phyloP scores from a whole-genome alignment of 2,797 vertebrate species.

The Peromyscus attwateri region DNA sequence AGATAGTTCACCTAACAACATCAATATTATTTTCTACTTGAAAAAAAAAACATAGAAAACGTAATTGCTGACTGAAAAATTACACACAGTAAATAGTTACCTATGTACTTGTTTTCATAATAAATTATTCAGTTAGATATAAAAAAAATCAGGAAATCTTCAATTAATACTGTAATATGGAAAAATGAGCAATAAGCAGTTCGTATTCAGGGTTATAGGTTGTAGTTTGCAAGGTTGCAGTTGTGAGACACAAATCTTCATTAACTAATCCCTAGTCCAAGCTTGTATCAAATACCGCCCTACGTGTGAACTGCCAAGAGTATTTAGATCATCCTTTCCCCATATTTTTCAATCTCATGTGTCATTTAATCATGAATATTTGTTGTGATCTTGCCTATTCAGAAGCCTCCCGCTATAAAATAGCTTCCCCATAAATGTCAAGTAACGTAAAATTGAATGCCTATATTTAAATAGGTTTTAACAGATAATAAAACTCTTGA shows the following conservation, averaged over 20 bases:
- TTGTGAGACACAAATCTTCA: slow-evolving; percentile 59
- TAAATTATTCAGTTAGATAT: slow-evolving; percentile 65
- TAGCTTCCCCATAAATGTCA: slow-evolving; percentile 85
- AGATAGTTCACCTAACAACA: not conserved
- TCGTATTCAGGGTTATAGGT: not conserved
- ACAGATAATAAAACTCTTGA: slow-evolving; percentile 88
- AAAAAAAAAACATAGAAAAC: not conserved
- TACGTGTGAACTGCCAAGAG: slow-evolving; percentile 69
- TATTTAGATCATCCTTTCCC: slow-evolving; percentile 78
- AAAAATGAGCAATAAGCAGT: not conserved
- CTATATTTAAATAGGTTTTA: slow-evolving; percentile 88
- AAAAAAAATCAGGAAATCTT: slow-evolving; percentile 9
- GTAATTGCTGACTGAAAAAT: slow-evolving; percentile 1
- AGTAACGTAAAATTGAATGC: slow-evolving; percentile 86
- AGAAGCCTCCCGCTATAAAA: slow-evolving; percentile 84
- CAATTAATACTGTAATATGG: not conserved
- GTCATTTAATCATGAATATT: slow-evolving; percentile 84
- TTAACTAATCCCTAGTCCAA: slow-evolving; percentile 65
- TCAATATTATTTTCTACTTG: not conserved
- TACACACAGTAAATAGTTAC: slow-evolving; percentile 14
- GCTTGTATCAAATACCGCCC: slow-evolving; percentile 66
- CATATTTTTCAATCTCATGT: slow-evolving; percentile 77
- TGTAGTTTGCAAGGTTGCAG: not conserved
- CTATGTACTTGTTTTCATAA: slow-evolving; percentile 40
- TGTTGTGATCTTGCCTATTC: slow-evolving; percentile 86